Conservation (phyloP, 2,888 invertebrate species). For the Nomada ferruginata region DNA sequence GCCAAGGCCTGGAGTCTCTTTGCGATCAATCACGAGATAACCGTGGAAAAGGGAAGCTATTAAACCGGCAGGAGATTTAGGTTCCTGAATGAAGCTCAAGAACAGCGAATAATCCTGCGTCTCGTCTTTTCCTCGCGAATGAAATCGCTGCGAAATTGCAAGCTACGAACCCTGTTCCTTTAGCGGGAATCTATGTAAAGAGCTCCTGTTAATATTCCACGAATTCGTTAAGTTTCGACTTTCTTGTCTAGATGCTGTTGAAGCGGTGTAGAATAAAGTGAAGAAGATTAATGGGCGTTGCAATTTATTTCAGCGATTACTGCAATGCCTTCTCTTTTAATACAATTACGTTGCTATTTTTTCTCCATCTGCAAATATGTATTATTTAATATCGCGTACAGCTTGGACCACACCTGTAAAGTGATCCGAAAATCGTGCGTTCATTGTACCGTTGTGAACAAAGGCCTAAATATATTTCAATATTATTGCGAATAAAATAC, state of each 20-base stretch:
- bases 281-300: neutral
- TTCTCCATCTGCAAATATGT: no score
- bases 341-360: no score
- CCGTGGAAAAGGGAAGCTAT: constrained; percentile 57
- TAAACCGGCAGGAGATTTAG: constrained; percentile 57
- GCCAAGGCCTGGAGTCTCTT: constrained; percentile 38
- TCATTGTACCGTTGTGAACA: no score
- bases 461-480: no score
- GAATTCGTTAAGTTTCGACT: constrained; percentile 14
- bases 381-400: no score
- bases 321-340: no score
- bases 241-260: neutral
- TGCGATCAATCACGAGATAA: constrained; percentile 64
- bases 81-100: constrained; percentile 54
- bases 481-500: no score
- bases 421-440: no score
- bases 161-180: constrained; percentile 31
- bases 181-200: constrained; percentile 13
- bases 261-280: no score
- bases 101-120: constrained; percentile 53
- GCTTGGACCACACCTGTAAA: no score
- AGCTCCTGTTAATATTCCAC: constrained; percentile 20
- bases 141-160: constrained; percentile 52
- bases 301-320: no score
- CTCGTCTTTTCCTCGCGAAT: constrained; percentile 35